Conservation (phyloP, 2,888 invertebrate species). For the Amblyjoppa fuscipennis region DNA sequence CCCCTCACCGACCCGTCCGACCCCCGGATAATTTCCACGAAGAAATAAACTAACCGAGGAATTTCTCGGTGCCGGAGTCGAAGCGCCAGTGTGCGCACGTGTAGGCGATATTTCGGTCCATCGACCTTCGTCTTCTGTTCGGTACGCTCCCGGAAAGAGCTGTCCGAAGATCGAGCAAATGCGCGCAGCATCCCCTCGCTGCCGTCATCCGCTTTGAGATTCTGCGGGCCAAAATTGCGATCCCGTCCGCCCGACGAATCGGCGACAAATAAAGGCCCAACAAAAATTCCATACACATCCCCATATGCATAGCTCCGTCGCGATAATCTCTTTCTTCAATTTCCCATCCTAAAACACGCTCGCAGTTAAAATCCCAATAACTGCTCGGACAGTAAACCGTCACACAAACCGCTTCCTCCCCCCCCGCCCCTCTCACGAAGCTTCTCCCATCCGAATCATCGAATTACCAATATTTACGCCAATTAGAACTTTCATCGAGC, state of each 20-base stretch:
- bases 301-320: neutral
- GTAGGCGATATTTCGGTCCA: constrained; percentile 80
- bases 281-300: neutral
- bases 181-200: constrained; percentile 19
- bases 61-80: constrained; percentile 73
- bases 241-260: constrained; percentile 19
- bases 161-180: constrained; percentile 55
- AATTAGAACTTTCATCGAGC: constrained; percentile 52
- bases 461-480: constrained; percentile 51
- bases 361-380: neutral
- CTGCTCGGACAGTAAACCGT: neutral
- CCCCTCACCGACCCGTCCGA: too few relatives aligned
- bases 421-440: too few relatives aligned
- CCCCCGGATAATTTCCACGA: constrained; percentile 77
- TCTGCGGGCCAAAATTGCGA: constrained; percentile 14
- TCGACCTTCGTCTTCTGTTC: constrained; percentile 75
- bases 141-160: constrained; percentile 70
- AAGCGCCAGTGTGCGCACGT: constrained; percentile 71
- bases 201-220: constrained; percentile 39
- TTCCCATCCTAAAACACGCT: too few relatives aligned
- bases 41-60: constrained; percentile 80
- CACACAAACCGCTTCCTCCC: neutral
- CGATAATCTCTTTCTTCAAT: neutral
- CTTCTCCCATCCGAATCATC: constrained; percentile 13
- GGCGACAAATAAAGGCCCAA: neutral